These are phyloP conservation scores for Drosophila putrida DNA, from an alignment of 2,888 invertebrate genomes.

Conservation along the genomic window DNA sequence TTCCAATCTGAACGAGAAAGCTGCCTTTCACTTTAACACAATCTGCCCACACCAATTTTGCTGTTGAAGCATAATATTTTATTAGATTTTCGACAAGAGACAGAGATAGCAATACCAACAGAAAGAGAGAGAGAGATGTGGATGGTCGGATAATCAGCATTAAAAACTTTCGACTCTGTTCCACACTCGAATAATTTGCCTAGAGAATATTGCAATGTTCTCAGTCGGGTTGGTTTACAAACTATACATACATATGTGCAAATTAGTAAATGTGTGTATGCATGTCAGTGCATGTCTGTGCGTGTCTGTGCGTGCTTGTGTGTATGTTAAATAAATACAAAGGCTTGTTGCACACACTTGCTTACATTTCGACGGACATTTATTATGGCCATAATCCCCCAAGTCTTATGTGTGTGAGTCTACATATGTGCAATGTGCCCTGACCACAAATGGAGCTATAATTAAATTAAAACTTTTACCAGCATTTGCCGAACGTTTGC, in stretches of 20 bases:
- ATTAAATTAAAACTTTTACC: conserved; percentile 78
- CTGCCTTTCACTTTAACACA: conserved; percentile 52
- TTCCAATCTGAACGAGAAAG: conserved; percentile 37
- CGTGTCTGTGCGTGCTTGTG: conserved; percentile 8
- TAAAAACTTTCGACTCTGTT: conserved; percentile 57
- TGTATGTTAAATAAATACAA: conserved; percentile 56
- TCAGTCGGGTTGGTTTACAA: conserved; percentile 56
- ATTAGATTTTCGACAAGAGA: conserved; percentile 57
- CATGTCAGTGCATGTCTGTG: conserved; percentile 9
- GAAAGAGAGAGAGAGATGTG: conserved; percentile 26
- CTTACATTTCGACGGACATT: conserved; percentile 63
- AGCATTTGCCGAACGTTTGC: conserved; percentile 45
- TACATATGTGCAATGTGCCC: conserved; percentile 46
- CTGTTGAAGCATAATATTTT: conserved; percentile 53
- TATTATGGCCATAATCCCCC: conserved; percentile 71
- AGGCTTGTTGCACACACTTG: conserved; percentile 51
- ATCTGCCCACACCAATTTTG: conserved; percentile 61
- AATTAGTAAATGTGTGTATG: conserved; percentile 11
- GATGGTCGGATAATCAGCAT: conserved; percentile 70
- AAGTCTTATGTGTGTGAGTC: conserved; percentile 64
- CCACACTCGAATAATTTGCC: conserved; percentile 39
- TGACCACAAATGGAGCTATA: conserved; percentile 73
- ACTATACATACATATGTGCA: conserved; percentile 30
- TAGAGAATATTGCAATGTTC: conserved; percentile 52
- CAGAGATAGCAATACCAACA: neutral